Percentiles rank a stretch among this genome's conserved stretches.
These are phyloP conservation scores for Phataginus tricuspis DNA, from an alignment of 2,797 vertebrate species.

Conservation along the genomic window DNA sequence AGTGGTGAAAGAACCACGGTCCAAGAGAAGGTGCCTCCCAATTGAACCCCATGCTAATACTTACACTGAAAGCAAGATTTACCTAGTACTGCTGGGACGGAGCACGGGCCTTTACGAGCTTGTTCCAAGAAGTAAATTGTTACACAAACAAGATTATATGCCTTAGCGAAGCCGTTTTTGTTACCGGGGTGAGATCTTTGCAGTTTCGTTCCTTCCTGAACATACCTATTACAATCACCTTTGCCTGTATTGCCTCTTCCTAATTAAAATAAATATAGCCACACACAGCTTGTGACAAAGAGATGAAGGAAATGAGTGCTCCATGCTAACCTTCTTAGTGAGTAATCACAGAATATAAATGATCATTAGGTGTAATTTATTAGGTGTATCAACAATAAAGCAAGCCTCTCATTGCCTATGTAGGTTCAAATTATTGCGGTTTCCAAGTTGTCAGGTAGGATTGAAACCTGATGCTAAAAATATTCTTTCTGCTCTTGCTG, in stretches of 20 bases:
- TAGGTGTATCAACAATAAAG: not conserved
- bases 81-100: not conserved
- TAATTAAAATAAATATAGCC: slow-evolving; percentile 58
- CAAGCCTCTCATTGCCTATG: slow-evolving; percentile 30
- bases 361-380: not conserved
- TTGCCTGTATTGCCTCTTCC: slow-evolving; percentile 20
- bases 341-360: not conserved
- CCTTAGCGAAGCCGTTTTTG: not conserved
- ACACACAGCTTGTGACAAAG: not conserved
- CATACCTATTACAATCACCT: not conserved
- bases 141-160: not conserved
- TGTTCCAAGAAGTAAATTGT: not conserved
- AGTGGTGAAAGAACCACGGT: no score
- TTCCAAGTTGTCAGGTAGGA: slow-evolving; percentile 28
- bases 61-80: not conserved
- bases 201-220: not conserved
- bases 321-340: not conserved
- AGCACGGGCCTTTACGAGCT: not conserved
- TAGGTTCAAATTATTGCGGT: not conserved
- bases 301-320: not conserved
- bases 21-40: not conserved
- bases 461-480: slow-evolving; percentile 34
- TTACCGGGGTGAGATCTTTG: not conserved
- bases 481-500: not conserved
- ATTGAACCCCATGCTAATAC: not conserved